phyloP scores from a whole-genome alignment of 2,797 vertebrate genomes.

The Bufotes viridis region DNA sequence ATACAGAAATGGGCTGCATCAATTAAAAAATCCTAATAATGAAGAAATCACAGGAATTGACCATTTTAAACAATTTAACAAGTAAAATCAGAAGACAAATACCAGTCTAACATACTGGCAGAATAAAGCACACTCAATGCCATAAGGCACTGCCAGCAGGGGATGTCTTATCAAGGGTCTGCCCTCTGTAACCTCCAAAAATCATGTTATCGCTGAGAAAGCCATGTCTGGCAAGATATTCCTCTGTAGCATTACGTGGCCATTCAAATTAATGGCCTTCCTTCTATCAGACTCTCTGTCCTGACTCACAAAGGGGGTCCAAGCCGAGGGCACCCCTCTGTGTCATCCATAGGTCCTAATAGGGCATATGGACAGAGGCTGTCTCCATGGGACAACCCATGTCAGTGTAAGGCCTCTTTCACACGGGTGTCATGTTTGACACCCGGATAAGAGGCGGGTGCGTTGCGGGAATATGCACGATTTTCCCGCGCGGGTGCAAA shows the following conservation, averaged over 20 bases:
- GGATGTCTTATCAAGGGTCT: background rate
- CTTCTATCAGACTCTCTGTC: background rate
- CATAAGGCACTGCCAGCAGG: background rate
- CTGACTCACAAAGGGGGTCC: background rate
- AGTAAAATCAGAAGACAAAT: background rate
- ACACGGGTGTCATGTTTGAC: background rate
- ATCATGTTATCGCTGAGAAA: background rate
- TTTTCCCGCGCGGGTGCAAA: no score
- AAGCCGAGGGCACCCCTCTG: no score
- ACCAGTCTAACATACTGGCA: background rate
- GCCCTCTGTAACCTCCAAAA: background rate
- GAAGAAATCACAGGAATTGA: background rate
- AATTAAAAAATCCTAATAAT: background rate
- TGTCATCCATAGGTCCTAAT: background rate
- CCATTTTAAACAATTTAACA: background rate
- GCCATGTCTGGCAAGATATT: background rate
- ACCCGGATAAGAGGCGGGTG: no score
- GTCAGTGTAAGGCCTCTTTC: no score
- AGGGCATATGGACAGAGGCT: background rate
- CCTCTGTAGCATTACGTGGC: no score
- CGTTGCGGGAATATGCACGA: no score
- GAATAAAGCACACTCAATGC: background rate
- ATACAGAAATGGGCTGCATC: background rate
- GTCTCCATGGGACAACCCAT: background rate
- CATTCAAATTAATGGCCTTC: background rate